Percentiles rank a stretch among this genome's conserved stretches.
Evolutionary conservation across 2,888 invertebrate genomes (phyloP).

Genomic region (Drosophila paranaensis): DNA sequence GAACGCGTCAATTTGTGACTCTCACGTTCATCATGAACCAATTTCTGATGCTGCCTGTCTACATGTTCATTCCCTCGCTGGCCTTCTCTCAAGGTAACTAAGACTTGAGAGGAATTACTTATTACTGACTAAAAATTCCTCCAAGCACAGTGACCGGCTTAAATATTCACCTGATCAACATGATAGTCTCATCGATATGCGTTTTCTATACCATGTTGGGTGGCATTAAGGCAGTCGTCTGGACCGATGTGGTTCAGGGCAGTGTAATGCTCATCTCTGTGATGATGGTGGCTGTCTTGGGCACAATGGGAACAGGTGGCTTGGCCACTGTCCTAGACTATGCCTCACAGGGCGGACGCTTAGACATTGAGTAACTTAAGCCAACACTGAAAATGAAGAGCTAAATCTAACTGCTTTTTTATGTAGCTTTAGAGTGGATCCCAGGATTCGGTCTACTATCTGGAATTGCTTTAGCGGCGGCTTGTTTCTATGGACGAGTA

Average conservation of each 20-base stretch:
- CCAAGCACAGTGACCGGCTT: slow-evolving; percentile 86
- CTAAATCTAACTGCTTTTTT: slow-evolving; percentile 16
- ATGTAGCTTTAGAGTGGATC: slow-evolving; percentile 87
- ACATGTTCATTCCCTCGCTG: slow-evolving; percentile 82
- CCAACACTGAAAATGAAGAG: accelerated
- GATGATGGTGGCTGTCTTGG: slow-evolving; percentile 83
- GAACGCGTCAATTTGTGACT: slow-evolving; percentile 81
- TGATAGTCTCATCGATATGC: slow-evolving; percentile 86
- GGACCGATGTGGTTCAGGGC: slow-evolving; percentile 86
- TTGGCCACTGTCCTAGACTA: slow-evolving; percentile 81
- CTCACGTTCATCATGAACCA: slow-evolving; percentile 78
- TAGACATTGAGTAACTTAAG: slow-evolving; percentile 83
- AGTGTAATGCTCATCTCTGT: slow-evolving; percentile 84
- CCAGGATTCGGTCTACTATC: slow-evolving; percentile 87
- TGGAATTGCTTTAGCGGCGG: slow-evolving; percentile 88
- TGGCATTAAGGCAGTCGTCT: slow-evolving; percentile 86
- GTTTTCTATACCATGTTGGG: slow-evolving; percentile 86
- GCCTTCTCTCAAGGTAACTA: slow-evolving; percentile 82
- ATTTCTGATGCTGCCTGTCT: slow-evolving; percentile 81
- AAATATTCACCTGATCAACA: slow-evolving; percentile 86
- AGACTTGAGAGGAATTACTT: too few relatives aligned
- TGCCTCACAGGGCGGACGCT: slow-evolving; percentile 82
- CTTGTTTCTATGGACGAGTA: slow-evolving; percentile 87
- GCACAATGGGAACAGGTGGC: slow-evolving; percentile 84
- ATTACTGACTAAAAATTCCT: neutral